These are phyloP conservation scores for Crocodylus rhombifer DNA, from an alignment of 2,797 vertebrate genomes.

Conservation along the genomic window DNA sequence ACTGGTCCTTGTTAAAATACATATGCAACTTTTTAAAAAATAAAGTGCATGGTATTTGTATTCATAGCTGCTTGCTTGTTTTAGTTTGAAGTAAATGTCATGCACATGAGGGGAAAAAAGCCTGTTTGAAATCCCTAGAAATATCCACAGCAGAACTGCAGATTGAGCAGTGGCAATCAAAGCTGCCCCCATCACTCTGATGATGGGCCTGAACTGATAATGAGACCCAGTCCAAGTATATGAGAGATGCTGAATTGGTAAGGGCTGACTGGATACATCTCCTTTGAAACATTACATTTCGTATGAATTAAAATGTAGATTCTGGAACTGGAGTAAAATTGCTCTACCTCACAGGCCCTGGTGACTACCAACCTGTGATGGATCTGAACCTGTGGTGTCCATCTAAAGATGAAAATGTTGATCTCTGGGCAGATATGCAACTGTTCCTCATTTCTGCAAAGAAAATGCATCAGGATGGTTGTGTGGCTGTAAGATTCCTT, in stretches of 20 bases:
- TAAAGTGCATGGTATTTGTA: neutral
- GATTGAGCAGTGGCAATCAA: neutral
- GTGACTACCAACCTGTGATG: neutral
- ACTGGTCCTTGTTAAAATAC: neutral
- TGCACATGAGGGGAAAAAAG: rapidly evolving
- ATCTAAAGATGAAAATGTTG: neutral
- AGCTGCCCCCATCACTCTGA: neutral
- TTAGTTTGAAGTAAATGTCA: neutral
- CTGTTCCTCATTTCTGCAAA: too few species aligned
- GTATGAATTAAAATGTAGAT: neutral
- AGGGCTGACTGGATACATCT: rapidly evolving
- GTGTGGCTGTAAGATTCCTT: neutral
- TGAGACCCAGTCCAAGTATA: neutral
- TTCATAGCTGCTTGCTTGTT: neutral
- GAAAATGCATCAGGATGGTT: too few species aligned
- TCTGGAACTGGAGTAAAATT: neutral
- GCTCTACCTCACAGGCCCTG: neutral
- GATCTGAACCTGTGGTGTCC: neutral
- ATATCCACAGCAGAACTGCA: neutral
- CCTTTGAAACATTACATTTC: neutral
- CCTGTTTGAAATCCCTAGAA: neutral
- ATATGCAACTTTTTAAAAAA: neutral
- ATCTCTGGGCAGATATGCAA: neutral
- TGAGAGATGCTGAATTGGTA: neutral
- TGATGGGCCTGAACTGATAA: neutral